These are phyloP conservation scores for Pelvicachromis taeniatus DNA, from an alignment of 2,113 vertebrate species.

Conservation along the genomic window DNA sequence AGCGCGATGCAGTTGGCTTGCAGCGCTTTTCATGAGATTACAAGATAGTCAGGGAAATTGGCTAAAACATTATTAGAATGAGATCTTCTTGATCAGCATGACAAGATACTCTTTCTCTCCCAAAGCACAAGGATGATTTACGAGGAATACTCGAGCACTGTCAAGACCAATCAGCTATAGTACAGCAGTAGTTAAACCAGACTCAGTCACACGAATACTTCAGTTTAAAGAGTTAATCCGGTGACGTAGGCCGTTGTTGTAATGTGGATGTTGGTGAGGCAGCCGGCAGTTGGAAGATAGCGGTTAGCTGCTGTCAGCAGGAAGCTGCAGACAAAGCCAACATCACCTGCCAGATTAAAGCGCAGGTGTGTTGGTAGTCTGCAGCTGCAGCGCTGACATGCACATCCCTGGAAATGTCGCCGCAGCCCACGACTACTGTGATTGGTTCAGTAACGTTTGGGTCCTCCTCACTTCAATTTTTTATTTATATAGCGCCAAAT, in stretches of 20 bases:
- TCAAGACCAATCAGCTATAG: neutral
- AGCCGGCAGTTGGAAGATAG: neutral
- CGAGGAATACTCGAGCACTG: neutral
- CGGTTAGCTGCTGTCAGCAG: neutral
- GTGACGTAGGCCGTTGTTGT: rapidly evolving
- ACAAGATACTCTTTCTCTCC: neutral
- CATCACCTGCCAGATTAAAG: neutral
- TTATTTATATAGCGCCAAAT: neutral
- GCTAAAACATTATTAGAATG: neutral
- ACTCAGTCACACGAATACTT: neutral
- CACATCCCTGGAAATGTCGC: neutral
- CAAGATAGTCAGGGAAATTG: slow-evolving; percentile 9
- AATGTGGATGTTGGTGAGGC: neutral
- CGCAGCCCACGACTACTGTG: neutral
- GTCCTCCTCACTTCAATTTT: neutral
- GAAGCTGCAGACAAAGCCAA: neutral
- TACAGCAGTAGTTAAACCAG: neutral
- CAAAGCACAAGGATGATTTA: neutral
- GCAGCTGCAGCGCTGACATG: neutral
- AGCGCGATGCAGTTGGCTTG: neutral
- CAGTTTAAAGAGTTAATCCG: neutral
- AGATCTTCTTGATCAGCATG: neutral
- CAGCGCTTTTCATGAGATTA: neutral
- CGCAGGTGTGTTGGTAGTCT: neutral
- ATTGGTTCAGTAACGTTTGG: neutral